A percentile compares a stretch with the other conserved stretches of the same genome.
These are phyloP conservation scores for Hemibagrus guttatus DNA, from an alignment of 2,797 vertebrate species.

Conservation along the genomic window DNA sequence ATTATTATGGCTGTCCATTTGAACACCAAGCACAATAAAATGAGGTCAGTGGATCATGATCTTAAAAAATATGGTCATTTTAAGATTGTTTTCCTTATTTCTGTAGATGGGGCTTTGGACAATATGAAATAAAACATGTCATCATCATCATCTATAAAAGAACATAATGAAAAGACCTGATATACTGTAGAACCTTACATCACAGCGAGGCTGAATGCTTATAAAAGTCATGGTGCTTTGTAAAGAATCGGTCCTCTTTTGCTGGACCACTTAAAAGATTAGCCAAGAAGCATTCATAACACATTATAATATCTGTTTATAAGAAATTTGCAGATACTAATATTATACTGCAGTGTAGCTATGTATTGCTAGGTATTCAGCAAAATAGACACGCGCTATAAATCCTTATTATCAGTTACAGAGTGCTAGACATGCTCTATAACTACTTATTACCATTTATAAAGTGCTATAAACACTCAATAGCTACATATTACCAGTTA, in stretches of 20 bases:
- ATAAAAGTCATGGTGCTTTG: no score
- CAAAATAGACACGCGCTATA: no score
- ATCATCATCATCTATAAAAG: not conserved
- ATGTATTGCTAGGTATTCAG: no score
- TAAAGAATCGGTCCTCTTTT: not conserved
- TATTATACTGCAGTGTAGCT: not conserved
- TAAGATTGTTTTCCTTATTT: not conserved
- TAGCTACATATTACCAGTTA: not conserved
- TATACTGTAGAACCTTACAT: not conserved
- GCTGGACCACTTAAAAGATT: not conserved
- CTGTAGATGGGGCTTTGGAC: not conserved
- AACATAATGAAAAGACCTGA: not conserved
- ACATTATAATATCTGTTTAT: not conserved
- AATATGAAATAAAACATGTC: not conserved
- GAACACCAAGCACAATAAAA: not conserved
- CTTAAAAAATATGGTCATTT: not conserved
- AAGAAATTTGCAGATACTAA: not conserved
- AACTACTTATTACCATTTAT: not conserved
- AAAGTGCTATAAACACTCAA: not conserved
- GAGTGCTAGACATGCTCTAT: not conserved
- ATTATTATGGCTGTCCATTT: conserved; percentile 23
- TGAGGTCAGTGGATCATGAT: not conserved
- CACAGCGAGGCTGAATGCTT: not conserved
- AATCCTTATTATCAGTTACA: not conserved
- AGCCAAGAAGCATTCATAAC: not conserved